Percentiles rank a stretch among this genome's conserved stretches.
Conservation (phyloP, 2,888 invertebrate species). For the Yponomeuta cagnagella region DNA sequence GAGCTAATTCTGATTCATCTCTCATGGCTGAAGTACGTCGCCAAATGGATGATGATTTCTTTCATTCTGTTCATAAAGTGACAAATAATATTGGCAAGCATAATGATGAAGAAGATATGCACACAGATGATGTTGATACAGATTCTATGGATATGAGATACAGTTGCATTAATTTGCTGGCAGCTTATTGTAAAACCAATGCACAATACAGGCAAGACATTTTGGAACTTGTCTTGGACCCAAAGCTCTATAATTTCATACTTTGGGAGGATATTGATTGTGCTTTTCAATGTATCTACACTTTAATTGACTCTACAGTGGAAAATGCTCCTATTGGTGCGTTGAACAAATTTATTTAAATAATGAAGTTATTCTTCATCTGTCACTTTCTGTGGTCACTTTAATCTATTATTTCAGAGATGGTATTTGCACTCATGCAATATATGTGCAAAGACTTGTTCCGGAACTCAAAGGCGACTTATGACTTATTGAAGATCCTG, state of each 20-base stretch:
- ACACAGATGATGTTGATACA: constrained; percentile 46
- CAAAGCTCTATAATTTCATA: constrained; percentile 47
- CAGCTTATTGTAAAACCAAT: constrained; percentile 49
- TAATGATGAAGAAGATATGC: constrained; percentile 36
- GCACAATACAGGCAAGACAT: constrained; percentile 48
- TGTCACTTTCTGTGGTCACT: no score
- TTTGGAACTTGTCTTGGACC: constrained; percentile 49
- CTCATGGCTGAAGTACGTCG: constrained; percentile 36
- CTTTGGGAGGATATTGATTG: constrained; percentile 42
- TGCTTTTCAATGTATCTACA: constrained; percentile 46
- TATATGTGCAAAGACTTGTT: constrained; percentile 56
- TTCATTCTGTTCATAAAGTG: constrained; percentile 47
- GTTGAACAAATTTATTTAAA: constrained; percentile 4
- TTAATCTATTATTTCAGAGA: not conserved
- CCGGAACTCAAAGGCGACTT: constrained; percentile 48
- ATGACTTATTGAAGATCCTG: constrained; percentile 44
- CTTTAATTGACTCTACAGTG: constrained; percentile 37
- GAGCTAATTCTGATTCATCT: constrained; percentile 35
- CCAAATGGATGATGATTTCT: constrained; percentile 43
- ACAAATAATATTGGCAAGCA: constrained; percentile 34
- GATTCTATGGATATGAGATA: constrained; percentile 43
- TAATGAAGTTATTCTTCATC: not conserved
- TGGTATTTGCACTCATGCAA: constrained; percentile 50
- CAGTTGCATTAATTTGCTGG: constrained; percentile 45
- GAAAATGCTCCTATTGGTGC: constrained; percentile 51